Evolutionary conservation across 2,888 invertebrate species (phyloP), one percentile per base, ranked within the genome.

Genomic region (Campoplex nolae): DNA sequence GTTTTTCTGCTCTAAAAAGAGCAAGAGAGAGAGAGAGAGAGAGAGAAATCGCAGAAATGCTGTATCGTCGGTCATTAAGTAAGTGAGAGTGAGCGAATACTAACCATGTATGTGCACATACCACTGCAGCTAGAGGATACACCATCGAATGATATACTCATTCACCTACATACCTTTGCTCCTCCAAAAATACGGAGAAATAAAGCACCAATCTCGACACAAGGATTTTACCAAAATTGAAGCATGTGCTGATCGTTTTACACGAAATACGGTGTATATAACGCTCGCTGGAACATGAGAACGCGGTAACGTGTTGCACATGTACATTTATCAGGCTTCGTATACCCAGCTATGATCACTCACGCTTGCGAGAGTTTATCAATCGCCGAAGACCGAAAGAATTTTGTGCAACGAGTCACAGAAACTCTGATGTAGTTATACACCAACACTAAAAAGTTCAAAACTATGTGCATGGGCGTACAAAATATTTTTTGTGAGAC

Each of bases 81-180:
- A 75, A 18, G 73, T 45, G n/a, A 62, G 67, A 80, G 65, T 65
- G 38, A 73, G 56, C 83, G 28, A 74, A 84, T 48, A 70, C 54
- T 38, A 79, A 48, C 6, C 23, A 54, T 16, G n/a, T 38, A 28
- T n/a, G 32, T 48, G 11, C 28, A 42, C 71, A 51, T 45, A 48
- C 23, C 23, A 23, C 70, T 70, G 77, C 48, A 77, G 65, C 70
- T 84, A 58, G 23, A 77, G 78, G 84, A 68, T 75, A 84, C 79
- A 84, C 65, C 56, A 28, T 74, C 80, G 83, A 88, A 88, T 88
- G 83, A 78, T 82, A 84, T 76, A 79, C 79, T 80, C 76, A 89
- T 88, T 89, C 88, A 88, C 82, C 75, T 79, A 87, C 84, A 68
- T 79, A 76, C 86, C 70, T 70, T 74, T 79, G 81, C 76, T 82